A percentile compares a stretch with the other conserved stretches of the same genome.
Evolutionary conservation across 2,888 invertebrate genomes (phyloP).

Genomic region (Orchesellides sinensis): DNA sequence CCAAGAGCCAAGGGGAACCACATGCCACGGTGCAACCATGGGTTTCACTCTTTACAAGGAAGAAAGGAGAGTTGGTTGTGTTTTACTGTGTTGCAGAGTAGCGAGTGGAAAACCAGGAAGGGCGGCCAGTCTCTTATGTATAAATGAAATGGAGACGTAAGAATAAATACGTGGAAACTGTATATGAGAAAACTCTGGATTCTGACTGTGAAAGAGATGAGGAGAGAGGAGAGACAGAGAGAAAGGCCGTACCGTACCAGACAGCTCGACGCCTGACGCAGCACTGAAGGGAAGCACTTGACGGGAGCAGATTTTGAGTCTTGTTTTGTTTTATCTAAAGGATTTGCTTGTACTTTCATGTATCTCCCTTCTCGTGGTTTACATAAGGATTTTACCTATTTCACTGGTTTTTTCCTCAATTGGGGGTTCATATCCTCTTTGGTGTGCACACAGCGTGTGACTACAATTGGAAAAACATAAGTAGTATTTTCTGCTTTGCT

Average conservation of each 20-base stretch:
- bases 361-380: constrained; percentile 38
- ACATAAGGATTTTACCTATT: constrained; percentile 39
- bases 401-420: constrained; percentile 13
- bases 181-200: neutral
- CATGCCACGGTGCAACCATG: neutral
- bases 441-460: constrained; percentile 4
- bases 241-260: constrained; percentile 35
- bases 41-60: neutral
- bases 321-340: constrained; percentile 62
- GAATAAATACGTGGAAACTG: neutral
- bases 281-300: constrained; percentile 45
- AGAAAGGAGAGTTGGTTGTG: neutral
- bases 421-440: constrained; percentile 4
- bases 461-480: too few species aligned
- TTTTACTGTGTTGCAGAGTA: neutral
- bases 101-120: constrained; percentile 9
- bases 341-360: constrained; percentile 48
- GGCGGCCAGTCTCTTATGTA: neutral
- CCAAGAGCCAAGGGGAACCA: constrained; percentile 17
- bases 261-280: constrained; percentile 68
- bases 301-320: constrained; percentile 54
- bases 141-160: neutral
- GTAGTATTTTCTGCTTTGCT: too few species aligned
- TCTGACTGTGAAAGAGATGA: neutral
- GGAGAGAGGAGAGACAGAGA: constrained; percentile 5